phyloP scores from a whole-genome alignment of 35 echinoderm and acorn worm species.

The Heliocidaris erythrogramma region DNA sequence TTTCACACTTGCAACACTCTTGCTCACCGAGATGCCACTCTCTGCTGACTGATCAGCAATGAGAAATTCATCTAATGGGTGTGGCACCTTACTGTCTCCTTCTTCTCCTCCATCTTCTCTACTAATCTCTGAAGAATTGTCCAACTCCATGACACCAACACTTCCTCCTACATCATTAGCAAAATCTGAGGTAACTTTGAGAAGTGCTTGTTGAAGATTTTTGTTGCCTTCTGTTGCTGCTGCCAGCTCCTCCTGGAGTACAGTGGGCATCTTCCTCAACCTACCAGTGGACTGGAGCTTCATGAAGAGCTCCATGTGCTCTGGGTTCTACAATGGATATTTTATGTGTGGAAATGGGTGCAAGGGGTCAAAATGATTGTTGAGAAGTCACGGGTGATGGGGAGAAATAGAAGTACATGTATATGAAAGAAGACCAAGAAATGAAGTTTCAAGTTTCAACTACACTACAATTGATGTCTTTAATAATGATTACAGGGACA shows the following conservation, averaged over 20 bases:
- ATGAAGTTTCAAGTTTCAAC: no score
- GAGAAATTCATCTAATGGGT: background rate
- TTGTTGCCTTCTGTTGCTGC: background rate
- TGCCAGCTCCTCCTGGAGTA: background rate
- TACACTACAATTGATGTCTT: no score
- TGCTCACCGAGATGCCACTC: background rate
- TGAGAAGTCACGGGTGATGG: background rate
- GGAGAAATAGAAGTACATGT: background rate
- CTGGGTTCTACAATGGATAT: background rate
- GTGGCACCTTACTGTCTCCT: background rate
- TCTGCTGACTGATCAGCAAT: background rate
- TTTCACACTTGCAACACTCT: background rate
- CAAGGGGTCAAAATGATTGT: background rate
- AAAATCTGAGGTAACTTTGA: background rate
- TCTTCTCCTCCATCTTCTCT: background rate
- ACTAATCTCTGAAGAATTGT: background rate
- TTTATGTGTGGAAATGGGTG: background rate
- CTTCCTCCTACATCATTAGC: background rate
- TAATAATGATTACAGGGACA: no score
- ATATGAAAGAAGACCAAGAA: background rate
- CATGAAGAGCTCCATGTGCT: conserved; percentile 31
- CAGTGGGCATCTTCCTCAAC: background rate
- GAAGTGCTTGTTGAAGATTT: background rate
- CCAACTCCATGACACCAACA: background rate
- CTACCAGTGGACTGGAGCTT: conserved; percentile 22